phyloP scores from a whole-genome alignment of 2,113 vertebrate species.

The Dendropsophus ebraccatus region DNA sequence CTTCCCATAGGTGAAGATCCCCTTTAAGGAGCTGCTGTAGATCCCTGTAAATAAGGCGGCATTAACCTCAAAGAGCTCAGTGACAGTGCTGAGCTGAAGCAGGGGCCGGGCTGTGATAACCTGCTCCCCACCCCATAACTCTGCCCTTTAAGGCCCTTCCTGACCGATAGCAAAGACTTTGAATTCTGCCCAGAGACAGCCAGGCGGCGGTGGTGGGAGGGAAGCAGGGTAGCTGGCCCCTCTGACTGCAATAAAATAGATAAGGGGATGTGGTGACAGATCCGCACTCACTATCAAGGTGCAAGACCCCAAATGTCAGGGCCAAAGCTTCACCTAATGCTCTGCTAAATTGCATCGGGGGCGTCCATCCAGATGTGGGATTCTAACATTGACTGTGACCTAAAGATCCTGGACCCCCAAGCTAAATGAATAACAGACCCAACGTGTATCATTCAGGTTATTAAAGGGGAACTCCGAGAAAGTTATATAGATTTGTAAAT shows the following conservation, averaged over 20 bases:
- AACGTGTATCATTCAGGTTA: no score
- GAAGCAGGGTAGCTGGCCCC: constrained; percentile 8
- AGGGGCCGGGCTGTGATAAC: constrained; percentile 43
- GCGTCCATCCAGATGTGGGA: not conserved
- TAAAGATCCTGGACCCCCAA: no score
- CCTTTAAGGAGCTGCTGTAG: not conserved
- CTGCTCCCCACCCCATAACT: constrained; percentile 43
- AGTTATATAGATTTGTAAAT: no score
- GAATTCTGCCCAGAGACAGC: constrained; percentile 42
- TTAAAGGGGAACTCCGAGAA: no score
- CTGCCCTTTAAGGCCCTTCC: constrained; percentile 30
- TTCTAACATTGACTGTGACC: no score
- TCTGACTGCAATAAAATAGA: constrained; percentile 41
- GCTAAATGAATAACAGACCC: no score
- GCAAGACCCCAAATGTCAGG: not conserved
- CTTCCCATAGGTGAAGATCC: not conserved
- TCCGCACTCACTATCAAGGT: constrained; percentile 3
- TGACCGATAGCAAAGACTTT: constrained; percentile 48
- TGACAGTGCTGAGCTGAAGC: constrained; percentile 46
- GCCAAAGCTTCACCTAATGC: not conserved
- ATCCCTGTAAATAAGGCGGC: not conserved
- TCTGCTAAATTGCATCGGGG: not conserved
- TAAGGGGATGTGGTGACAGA: constrained; percentile 29
- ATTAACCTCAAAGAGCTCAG: constrained; percentile 1
- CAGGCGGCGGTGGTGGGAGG: not conserved